Evolutionary conservation across 1,140 invertebrate genomes (phyloP), one percentile per base, ranked within the genome.

Genomic region (Eriocheir sinensis): DNA sequence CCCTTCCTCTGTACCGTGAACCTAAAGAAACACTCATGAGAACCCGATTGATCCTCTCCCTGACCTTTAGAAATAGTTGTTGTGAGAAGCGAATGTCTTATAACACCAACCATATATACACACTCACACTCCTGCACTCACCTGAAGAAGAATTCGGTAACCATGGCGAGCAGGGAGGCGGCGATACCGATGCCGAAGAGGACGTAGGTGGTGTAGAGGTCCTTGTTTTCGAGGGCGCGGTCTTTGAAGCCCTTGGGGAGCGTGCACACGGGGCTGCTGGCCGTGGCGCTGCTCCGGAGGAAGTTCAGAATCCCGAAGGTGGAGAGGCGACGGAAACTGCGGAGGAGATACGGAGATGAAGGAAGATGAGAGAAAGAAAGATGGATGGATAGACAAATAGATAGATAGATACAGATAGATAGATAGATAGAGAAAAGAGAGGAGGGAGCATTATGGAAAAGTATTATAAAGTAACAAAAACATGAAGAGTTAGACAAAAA

Each of bases 221-320:
- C 97, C 41, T 97, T 96, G 96, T 98, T 98, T 85, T 97, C 96
- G 15, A 99, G 96, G 96, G 98, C 98, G 2, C 98, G 97, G 95
- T 98, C 98, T 72, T 97, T 98, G n/a, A 97, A 98, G 88, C 98
- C 98, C 53, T 98, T 97, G 96, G 98, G 97, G 38, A 98, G 97
- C 0, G 98, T 98, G 96, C 98, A 99, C 83, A 98, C 98, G 95
- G 97, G 97, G 0, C 98, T 98, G 93, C 97, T 97, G 0, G 98
- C 53, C 0, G 95, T 95, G 32, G 88, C 90, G 89, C 95, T 96
- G 79, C 86, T 53, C 30, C 94, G 92, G 0, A 96, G 89, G 83
- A 95, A 96, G 92, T 94, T 86, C 9, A 96, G 91, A 90, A 96
- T 95, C 38, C 95, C 95, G 72, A 93, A 95, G 36, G 79, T 60